Base-by-base conservation (phyloP, 2,797 vertebrate genomes). In the Cuculus canorus region DNA sequence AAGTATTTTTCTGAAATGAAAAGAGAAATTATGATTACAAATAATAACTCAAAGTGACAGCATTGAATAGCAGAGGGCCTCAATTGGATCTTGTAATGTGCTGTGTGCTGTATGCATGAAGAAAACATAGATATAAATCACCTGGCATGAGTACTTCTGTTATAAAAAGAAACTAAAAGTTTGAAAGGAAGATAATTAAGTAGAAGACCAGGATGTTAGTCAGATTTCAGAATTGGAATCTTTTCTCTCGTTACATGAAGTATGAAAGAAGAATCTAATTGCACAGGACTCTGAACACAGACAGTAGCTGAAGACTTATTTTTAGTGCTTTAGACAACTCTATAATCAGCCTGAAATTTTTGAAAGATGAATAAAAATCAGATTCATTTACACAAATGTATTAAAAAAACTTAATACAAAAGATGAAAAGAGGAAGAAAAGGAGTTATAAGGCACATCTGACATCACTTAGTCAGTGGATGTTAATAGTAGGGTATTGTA, bases 101-200 rank as follows among this genome's bases (percentile, higher is more conserved):
- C 59, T 17, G 16, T 53, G 35, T 14, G 22, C 59, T 17, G 16
- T 82, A 43, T 3, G 32, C 30, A 32, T 86, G 47, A 96, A 89
- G 82, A 93, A 88, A 93, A 68, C 30, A 52, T 41, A 73, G 60
- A 52, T 77, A 37, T 25, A 75, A 86, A 65, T 94, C 71, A 77
- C 32, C n/a, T 76, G n/a, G 52, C 76, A 88, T 82, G 17, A 21
- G 14, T 73, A 61, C 64, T 88, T 92, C 47, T 18, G 37, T 66
- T 35, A 65, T 35, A 61, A 47, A 88, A 84, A 47, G 60, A 75
- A 91, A 90, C 53, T 53, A 70, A 64, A 59, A 75, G 39, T 21
- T 59, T 89, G 64, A 61, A 91, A 84, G 13, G 28, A 75, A 86
- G 66, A 47, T 85, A 87, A 86, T 96, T 82, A 63, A 30, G 63